Conservation (phyloP, 1,140 invertebrate species). For the Vollenhovia emeryi region DNA sequence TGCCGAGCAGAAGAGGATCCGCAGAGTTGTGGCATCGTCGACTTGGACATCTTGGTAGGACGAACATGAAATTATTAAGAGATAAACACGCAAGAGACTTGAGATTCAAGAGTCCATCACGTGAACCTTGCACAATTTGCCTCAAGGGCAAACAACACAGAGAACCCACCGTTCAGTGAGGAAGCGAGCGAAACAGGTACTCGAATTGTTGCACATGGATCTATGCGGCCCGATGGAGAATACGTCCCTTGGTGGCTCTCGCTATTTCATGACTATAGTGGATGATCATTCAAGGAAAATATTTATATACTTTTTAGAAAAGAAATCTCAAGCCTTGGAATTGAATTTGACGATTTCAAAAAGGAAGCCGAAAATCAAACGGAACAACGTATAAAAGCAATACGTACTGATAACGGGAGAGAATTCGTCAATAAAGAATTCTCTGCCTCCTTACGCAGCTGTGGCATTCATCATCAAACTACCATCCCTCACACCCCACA, state of each 20-base stretch:
- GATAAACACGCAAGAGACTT: not conserved
- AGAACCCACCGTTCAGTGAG: not conserved
- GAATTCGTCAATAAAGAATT: constrained; percentile 75
- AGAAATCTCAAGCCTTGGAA: not conserved
- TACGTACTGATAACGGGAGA: constrained; percentile 29
- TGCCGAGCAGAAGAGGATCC: no score
- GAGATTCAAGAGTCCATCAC: not conserved
- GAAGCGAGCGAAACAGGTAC: not conserved
- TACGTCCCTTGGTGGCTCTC: not conserved
- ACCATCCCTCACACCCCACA: constrained; percentile 2
- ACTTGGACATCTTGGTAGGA: not conserved
- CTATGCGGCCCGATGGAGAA: not conserved
- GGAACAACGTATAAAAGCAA: not conserved
- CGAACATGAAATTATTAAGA: not conserved
- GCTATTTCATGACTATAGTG: not conserved
- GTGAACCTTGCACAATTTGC: not conserved
- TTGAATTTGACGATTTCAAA: not conserved
- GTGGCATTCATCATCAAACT: constrained; percentile 54
- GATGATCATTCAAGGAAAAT: not conserved
- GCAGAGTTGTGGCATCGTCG: constrained; percentile 63
- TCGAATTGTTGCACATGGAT: not conserved
- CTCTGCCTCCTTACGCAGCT: constrained; percentile 57
- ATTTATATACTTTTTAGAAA: not conserved
- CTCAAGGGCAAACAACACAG: not conserved
- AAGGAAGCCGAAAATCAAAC: not conserved